Conservation (phyloP, 2,113 vertebrate species). For the Macaca fascicularis region T2T-MFA8v1.1 NC_088386.1:131496501-131497000, state of each 20-base stretch:
- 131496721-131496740: fast-evolving
- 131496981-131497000: fast-evolving
- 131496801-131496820: fast-evolving
- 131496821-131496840: fast-evolving
- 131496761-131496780: fast-evolving
- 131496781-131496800: fast-evolving
- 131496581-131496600: fast-evolving
- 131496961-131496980: fast-evolving
- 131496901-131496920: background rate
- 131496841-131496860: background rate
- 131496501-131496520: fast-evolving
- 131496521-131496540: background rate
- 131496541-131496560: fast-evolving
- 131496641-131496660: background rate
- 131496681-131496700: fast-evolving
- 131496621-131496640: background rate
- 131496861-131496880: background rate
- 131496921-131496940: background rate
- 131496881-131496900: background rate
- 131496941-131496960: background rate
- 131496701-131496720: fast-evolving
- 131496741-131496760: fast-evolving
- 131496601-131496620: fast-evolving
- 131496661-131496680: fast-evolving
- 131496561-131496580: fast-evolving